These are phyloP conservation scores for Corvus cornix DNA, from an alignment of 2,113 vertebrate genomes.

Conservation along the genomic window DNA sequence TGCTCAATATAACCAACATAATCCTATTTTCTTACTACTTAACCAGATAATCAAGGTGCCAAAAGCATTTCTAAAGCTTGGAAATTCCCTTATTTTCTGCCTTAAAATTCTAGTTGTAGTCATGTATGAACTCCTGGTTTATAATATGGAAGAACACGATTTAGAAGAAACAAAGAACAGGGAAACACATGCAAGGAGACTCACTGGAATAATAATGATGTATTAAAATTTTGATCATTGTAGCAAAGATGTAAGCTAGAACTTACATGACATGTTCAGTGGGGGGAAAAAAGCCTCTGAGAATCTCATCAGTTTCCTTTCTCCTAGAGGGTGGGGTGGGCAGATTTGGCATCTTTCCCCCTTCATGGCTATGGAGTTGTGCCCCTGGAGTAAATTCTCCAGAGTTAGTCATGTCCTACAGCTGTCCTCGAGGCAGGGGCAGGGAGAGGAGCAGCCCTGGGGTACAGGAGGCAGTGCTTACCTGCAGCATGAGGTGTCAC, in stretches of 20 bases:
- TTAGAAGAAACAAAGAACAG: neutral
- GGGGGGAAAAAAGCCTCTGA: neutral
- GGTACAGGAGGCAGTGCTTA: neutral
- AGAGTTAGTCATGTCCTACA: neutral
- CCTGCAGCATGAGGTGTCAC: neutral
- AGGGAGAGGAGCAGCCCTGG: neutral
- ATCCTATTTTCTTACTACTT: conserved; percentile 59
- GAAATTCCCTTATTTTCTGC: conserved; percentile 12
- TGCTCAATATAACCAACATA: conserved; percentile 15
- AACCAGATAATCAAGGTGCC: conserved; percentile 33
- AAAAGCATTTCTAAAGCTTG: neutral
- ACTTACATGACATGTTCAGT: neutral
- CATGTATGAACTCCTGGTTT: neutral
- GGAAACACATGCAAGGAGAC: neutral
- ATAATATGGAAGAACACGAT: neutral
- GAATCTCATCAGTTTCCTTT: neutral
- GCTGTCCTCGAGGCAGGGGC: neutral
- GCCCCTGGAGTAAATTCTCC: neutral
- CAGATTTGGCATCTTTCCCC: neutral
- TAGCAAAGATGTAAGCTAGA: neutral
- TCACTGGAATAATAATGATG: neutral
- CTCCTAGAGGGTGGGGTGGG: neutral
- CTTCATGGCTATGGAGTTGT: neutral
- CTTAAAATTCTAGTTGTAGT: neutral
- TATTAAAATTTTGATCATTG: neutral